Percentiles rank a stretch among this genome's conserved stretches.
phyloP scores from a whole-genome alignment of 2,797 vertebrate species.

The Gymnoscopelus microlampas region DNA sequence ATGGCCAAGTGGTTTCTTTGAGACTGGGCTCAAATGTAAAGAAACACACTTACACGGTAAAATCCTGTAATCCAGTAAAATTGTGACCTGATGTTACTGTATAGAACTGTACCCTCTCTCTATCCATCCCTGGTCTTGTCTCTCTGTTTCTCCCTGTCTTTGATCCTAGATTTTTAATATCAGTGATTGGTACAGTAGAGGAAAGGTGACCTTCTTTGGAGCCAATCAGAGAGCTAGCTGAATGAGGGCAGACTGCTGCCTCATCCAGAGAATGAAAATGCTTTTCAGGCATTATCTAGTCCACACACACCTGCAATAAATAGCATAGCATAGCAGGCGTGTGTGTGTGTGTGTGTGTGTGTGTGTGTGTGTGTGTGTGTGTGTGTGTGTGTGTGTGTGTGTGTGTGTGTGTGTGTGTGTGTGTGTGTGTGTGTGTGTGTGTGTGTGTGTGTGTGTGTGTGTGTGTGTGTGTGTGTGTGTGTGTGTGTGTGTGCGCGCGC shows the following conservation, averaged over 20 bases:
- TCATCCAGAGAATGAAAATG: constrained; percentile 43
- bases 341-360: not conserved
- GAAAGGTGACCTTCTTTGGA: constrained; percentile 64
- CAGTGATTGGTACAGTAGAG: constrained; percentile 39
- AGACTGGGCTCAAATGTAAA: constrained; percentile 2
- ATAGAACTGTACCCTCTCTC: not conserved
- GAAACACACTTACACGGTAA: not conserved
- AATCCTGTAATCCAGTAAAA: too few relatives aligned
- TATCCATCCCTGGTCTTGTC: constrained; percentile 3
- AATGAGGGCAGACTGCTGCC: constrained; percentile 19
- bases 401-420: not conserved
- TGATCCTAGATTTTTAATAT: constrained; percentile 57
- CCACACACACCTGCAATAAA: constrained; percentile 11
- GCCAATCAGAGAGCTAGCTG: constrained; percentile 39
- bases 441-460: not conserved
- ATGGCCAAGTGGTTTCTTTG: not conserved
- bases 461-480: not conserved
- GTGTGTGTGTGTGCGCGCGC: too few relatives aligned
- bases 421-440: not conserved
- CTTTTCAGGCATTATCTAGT: constrained; percentile 27
- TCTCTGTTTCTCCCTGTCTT: constrained; percentile 1
- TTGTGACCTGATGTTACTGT: not conserved
- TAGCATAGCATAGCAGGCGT: not conserved
- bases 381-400: not conserved
- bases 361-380: not conserved